Evolutionary conservation across 1,140 invertebrate species (phyloP).

Genomic region (Panagrolaimus sp.): DNA sequence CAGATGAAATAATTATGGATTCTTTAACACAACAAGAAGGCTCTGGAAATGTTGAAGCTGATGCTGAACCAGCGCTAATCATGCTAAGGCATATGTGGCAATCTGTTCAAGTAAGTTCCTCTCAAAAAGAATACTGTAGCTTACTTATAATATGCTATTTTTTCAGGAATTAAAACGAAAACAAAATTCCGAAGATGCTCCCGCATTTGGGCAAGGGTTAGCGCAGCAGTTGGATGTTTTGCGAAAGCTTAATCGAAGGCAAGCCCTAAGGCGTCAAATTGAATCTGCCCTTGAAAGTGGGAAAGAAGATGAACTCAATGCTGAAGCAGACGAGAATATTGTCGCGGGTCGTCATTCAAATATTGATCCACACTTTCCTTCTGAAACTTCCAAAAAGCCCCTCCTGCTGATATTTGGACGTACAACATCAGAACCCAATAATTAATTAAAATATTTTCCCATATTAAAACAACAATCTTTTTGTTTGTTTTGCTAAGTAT

Average conservation of each 20-base stretch:
- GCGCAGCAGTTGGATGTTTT: constrained; percentile 1
- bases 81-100: constrained; percentile 9
- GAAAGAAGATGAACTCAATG: too few species aligned
- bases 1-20: too few species aligned
- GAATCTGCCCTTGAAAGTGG: background rate
- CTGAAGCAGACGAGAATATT: too few species aligned
- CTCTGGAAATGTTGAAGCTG: background rate
- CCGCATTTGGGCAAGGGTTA: background rate
- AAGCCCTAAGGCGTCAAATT: background rate
- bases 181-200: background rate
- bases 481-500: too few species aligned
- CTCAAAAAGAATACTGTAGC: background rate
- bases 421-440: too few species aligned
- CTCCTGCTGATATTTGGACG: too few species aligned
- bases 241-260: background rate
- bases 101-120: background rate
- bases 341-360: too few species aligned
- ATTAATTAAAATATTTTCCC: too few species aligned
- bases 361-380: background rate
- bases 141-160: background rate
- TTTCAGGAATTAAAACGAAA: background rate
- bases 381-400: background rate
- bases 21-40: too few species aligned
- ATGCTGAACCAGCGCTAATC: background rate
- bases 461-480: too few species aligned